phyloP scores from a whole-genome alignment of 2,113 vertebrate genomes.

The Antennarius striatus region DNA sequence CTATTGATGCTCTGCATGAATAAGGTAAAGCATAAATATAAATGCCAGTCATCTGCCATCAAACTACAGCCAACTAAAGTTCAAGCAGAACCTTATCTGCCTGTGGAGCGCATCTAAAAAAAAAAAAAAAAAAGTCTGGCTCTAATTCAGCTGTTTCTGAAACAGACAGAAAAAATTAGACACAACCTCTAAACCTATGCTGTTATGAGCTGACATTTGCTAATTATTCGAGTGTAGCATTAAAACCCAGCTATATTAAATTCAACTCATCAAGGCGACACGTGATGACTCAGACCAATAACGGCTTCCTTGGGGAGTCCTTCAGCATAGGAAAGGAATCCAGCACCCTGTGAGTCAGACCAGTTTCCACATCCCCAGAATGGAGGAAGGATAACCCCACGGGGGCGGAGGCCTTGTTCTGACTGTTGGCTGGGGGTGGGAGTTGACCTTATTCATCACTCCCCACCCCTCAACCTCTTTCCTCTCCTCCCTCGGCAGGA shows the following conservation, averaged over 20 bases:
- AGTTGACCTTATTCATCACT: slow-evolving; percentile 15
- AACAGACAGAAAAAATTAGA: slow-evolving; percentile 35
- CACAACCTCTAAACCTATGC: background rate
- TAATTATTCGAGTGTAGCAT: slow-evolving; percentile 1
- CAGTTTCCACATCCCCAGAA: slow-evolving; percentile 66
- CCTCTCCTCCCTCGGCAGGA: slow-evolving; percentile 7
- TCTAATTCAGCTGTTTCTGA: slow-evolving; percentile 56
- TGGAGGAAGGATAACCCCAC: slow-evolving; percentile 53
- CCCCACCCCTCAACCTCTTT: slow-evolving; percentile 9
- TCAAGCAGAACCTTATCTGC: too few relatives aligned
- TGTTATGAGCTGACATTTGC: background rate
- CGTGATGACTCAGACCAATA: slow-evolving; percentile 30
- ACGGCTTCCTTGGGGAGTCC: slow-evolving; percentile 71
- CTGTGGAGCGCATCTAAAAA: too few relatives aligned
- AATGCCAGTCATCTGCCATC: background rate
- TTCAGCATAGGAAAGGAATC: slow-evolving; percentile 68
- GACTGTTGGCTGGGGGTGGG: slow-evolving; percentile 41
- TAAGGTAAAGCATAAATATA: background rate
- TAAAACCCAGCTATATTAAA: slow-evolving; percentile 5
- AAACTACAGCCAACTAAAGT: background rate
- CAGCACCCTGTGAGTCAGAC: slow-evolving; percentile 70
- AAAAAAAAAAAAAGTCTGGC: slow-evolving; percentile 34
- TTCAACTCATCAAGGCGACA: slow-evolving; percentile 22
- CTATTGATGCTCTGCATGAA: background rate
- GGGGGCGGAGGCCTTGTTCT: slow-evolving; percentile 58